Base-by-base conservation (phyloP, 1,140 invertebrate species). In the Steinernema khuongi region DNA sequence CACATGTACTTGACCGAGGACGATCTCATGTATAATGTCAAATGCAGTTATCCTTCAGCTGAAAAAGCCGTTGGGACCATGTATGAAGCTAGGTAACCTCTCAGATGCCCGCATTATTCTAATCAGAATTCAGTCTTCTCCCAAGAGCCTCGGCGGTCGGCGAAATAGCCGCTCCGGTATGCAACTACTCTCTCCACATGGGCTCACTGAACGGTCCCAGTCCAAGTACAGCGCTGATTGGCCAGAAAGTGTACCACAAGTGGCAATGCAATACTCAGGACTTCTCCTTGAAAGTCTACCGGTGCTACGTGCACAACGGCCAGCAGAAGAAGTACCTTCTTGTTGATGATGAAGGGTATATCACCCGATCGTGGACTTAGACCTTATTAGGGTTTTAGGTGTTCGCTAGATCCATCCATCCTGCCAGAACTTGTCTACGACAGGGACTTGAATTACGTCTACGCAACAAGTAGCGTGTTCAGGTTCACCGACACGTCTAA, bases 231-330 rank as follows among this genome's bases (percentile, higher is more conserved):
- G 79, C 74, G 4, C 33, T 73, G 67, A 31, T 80, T 2, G 79
- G 79, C 7, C 74, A 80, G 28, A 74, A 70, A 44, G 79, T 80
- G 7, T 68, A 72, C 43, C 79, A 80, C 31, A 70, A 69, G 60
- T 80, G 79, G 79, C 66, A 67, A 2, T 80, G 79, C 43, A 73
- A 67, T 19, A 70, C 32, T 1, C 31, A 60, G n/a, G 73, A 43
- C 22, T 80, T 72, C 66, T 69, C 75, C 2, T 26, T 80, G 14
- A 79, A 79, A 31, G 76, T 80, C 14, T 80, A 80, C 44, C 67
- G 70, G 4, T 80, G 79, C 36, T 80, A 70, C 73, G 79, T 79
- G 22, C 72, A 75, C 44, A 79, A 80, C 75, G 79, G 79, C 22
- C 30, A 26, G 30, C 31, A 78, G 67, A 60, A 67, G 19, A 33